Conservation (phyloP, 2,113 vertebrate genomes). For the Boulengeromyrus knoepffleri region DNA sequence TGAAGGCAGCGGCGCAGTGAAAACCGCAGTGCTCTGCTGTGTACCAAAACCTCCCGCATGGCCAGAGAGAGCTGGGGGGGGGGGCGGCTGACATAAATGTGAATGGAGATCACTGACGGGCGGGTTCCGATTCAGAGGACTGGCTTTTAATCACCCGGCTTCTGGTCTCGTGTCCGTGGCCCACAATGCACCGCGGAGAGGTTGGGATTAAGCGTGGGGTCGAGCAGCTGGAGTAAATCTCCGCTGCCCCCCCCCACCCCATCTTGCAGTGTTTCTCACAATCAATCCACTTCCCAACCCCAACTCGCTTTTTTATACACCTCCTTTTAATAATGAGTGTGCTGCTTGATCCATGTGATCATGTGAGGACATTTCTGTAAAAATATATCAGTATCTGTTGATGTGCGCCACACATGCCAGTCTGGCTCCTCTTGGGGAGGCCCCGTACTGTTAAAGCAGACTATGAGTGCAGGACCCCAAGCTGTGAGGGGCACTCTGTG, state of each 20-base stretch:
- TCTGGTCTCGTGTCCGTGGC: slow-evolving; percentile 76
- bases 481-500: neutral
- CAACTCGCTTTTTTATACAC: neutral
- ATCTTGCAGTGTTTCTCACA: neutral
- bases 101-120: neutral
- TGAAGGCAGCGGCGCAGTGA: neutral
- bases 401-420: neutral
- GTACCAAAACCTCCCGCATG: neutral
- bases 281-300: neutral
- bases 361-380: neutral
- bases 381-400: neutral
- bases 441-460: neutral
- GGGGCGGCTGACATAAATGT: neutral
- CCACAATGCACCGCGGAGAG: slow-evolving; percentile 75
- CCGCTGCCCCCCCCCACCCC: neutral
- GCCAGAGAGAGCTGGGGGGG: neutral
- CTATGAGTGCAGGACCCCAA: neutral
- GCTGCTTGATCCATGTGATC: neutral
- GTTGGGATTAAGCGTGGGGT: slow-evolving; percentile 74
- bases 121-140: slow-evolving; percentile 72
- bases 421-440: neutral
- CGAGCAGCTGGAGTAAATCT: slow-evolving; percentile 67
- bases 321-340: neutral
- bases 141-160: slow-evolving; percentile 74
- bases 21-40: neutral